Conservation (phyloP, 2,888 invertebrate genomes). For the Muscina levida region DNA sequence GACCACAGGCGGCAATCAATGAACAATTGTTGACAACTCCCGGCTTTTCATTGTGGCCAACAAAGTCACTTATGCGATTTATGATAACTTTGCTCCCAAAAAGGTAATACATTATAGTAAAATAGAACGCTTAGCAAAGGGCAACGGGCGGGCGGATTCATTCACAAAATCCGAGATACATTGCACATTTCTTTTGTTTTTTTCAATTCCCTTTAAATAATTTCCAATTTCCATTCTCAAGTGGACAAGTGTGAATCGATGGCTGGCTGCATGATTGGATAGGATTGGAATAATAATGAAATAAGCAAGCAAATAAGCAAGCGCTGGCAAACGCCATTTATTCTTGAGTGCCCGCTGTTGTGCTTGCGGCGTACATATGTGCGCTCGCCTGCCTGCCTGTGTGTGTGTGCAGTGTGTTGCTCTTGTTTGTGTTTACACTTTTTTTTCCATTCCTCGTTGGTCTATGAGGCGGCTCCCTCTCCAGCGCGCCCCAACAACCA, state of each 20-base stretch:
- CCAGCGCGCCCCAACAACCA: background rate
- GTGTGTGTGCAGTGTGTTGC: constrained; percentile 13
- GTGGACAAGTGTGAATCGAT: constrained; percentile 44
- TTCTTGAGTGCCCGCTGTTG: constrained; percentile 41
- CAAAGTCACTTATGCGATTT: constrained; percentile 16
- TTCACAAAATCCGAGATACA: background rate
- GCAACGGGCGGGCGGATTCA: too few species aligned
- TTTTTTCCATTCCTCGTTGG: constrained; percentile 6
- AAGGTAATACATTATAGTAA: too few species aligned
- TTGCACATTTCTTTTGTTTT: constrained; percentile 41
- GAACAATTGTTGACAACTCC: constrained; percentile 11
- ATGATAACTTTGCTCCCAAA: background rate
- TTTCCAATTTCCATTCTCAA: constrained; percentile 44
- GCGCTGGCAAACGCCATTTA: constrained; percentile 57
- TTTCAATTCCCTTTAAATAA: too few species aligned
- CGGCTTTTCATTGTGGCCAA: background rate
- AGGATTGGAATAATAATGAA: constrained; percentile 50
- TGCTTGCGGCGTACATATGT: background rate
- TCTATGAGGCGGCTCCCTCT: too few species aligned
- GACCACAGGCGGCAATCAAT: background rate
- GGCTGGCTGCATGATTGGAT: constrained; percentile 37
- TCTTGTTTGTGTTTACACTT: constrained; percentile 29
- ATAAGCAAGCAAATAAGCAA: constrained; percentile 22
- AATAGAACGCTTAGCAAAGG: too few species aligned
- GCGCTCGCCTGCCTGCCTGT: background rate